Base-by-base conservation (phyloP, 2,113 vertebrate genomes). In the Pseudorasbora parva region DNA sequence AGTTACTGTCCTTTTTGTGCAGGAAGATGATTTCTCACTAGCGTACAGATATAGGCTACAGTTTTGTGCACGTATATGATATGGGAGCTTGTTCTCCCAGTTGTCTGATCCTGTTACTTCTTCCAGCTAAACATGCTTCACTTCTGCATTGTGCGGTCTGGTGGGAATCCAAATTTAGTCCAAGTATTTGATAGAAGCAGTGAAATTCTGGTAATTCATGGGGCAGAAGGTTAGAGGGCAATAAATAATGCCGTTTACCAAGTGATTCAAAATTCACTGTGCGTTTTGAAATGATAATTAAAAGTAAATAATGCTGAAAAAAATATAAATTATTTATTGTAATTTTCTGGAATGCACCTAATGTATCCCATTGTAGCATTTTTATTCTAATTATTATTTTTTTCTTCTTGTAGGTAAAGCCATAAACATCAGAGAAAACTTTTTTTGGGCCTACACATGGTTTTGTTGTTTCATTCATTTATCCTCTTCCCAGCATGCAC, bases 1-100 rank as follows among this genome's bases (percentile, higher is more conserved):
- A 80, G 88, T 90, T 90, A 91, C 89, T 69, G 85, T 54, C 60
- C 69, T 82, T 86, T 91, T 91, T 89, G 90, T 91, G 87, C 21
- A 82, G 30, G 54, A 43, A 87, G 27, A 33, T 41, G 60, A 51
- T 56, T 74, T 56, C 10, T 47, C 72, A 27, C n/a, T 8, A 68
- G 33, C 3, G 2, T 21, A 47, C 57, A 64, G 69, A 79, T 81
- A 87, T 68, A 8, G 69, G 15, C 75, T 66, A 41, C 47, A 60
- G 49, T 56, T 30, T 41, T 79, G 45, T 23, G 47, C 43, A 25
- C 19, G 62, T 60, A 49, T 54, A 8, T 79, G 23, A 27, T 27
- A 33, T 30, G 54, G 27, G 62, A n/a, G 27, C 64, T 72, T 78
- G 87, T 69, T 86, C 83, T 84, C 84, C 88, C 27, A 41, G 87